Conservation (phyloP, 2,888 invertebrate species). For the Cloeon dipterum region DNA sequence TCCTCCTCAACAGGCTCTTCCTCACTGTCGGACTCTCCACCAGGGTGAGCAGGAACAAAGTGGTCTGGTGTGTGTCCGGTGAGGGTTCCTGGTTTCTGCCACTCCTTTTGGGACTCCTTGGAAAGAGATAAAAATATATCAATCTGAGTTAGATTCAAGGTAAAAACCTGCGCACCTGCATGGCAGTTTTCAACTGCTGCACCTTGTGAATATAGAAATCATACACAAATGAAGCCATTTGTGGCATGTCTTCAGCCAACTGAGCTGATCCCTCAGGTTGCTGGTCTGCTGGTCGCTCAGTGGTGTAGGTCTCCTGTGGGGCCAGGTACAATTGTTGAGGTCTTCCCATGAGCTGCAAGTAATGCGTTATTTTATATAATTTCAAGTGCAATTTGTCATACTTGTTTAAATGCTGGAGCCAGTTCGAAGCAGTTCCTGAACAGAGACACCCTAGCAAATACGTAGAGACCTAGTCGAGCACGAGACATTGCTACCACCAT, state of each 20-base stretch:
- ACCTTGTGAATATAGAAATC: conserved; percentile 68
- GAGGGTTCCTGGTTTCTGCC: conserved; percentile 36
- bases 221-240: conserved; percentile 89
- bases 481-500: conserved; percentile 96
- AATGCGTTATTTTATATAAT: neutral
- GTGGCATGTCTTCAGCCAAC: conserved; percentile 65
- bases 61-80: conserved; percentile 26
- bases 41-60: conserved; percentile 40
- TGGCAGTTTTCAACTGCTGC: conserved; percentile 30
- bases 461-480: conserved; percentile 85
- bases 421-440: conserved; percentile 95
- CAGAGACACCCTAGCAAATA: conserved; percentile 77
- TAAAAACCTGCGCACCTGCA: conserved; percentile 15
- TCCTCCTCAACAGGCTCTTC: conserved; percentile 19
- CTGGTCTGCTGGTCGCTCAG: conserved; percentile 28
- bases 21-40: conserved; percentile 29
- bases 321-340: conserved; percentile 59
- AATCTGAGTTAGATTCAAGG: neutral
- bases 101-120: conserved; percentile 23
- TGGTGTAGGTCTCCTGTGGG: conserved; percentile 59
- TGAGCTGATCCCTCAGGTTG: conserved; percentile 22
- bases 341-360: conserved; percentile 53
- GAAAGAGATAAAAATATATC: neutral
- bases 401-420: conserved; percentile 82
- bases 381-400: conserved; percentile 15